A percentile compares a stretch with the other conserved stretches of the same genome.
phyloP scores from a whole-genome alignment of 2,888 invertebrate genomes.

The Epirrita christyi region DNA sequence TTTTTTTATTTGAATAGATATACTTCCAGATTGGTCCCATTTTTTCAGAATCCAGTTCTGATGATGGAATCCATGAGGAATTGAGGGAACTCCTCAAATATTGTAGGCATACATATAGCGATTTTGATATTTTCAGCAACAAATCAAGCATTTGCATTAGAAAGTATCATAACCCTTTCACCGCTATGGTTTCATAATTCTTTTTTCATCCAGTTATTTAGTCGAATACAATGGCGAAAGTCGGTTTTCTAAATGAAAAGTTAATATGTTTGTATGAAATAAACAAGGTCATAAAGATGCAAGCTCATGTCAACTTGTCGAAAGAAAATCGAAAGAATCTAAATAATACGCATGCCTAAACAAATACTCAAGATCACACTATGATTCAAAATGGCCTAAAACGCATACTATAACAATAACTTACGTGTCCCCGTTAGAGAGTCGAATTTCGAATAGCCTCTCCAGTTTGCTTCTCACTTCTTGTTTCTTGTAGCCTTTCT shows the following conservation, averaged over 20 bases:
- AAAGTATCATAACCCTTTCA: too few species aligned
- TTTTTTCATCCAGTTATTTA: too few species aligned
- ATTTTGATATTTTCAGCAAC: too few species aligned
- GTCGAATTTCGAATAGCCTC: slow-evolving; percentile 64
- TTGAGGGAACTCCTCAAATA: too few species aligned
- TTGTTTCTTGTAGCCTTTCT: slow-evolving; percentile 57
- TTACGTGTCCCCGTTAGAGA: slow-evolving; percentile 77
- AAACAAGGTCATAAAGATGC: not conserved
- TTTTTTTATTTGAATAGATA: too few species aligned
- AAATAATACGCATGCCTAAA: not conserved
- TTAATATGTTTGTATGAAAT: not conserved
- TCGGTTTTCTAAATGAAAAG: not conserved
- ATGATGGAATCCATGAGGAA: too few species aligned
- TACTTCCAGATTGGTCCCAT: too few species aligned
- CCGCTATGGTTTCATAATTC: too few species aligned
- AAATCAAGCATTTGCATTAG: too few species aligned
- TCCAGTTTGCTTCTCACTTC: slow-evolving; percentile 61
- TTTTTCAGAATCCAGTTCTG: too few species aligned
- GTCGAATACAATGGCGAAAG: too few species aligned
- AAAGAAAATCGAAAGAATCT: not conserved
- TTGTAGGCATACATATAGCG: too few species aligned
- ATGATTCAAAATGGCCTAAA: not conserved
- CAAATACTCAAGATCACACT: slow-evolving; percentile 2
- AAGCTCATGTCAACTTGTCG: not conserved
- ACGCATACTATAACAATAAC: slow-evolving; percentile 41